Conservation (phyloP, 2,113 vertebrate genomes). For the Melospiza georgiana region DNA sequence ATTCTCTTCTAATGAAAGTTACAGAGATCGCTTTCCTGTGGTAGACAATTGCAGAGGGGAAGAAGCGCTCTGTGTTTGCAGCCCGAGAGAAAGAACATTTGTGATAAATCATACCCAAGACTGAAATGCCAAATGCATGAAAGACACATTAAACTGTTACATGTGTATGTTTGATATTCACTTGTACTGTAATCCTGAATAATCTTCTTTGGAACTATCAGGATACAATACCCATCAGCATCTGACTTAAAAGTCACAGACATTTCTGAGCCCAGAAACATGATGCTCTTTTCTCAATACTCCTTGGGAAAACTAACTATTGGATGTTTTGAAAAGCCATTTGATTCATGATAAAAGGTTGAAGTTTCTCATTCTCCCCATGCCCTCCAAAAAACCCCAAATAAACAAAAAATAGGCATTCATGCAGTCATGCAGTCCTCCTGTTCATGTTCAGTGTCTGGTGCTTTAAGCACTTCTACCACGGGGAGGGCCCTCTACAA, state of each 20-base stretch:
- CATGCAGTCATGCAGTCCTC: background rate
- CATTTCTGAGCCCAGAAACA: background rate
- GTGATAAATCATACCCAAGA: background rate
- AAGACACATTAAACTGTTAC: background rate
- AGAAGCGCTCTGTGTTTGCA: background rate
- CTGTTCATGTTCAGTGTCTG: background rate
- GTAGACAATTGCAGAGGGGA: background rate
- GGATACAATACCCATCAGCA: background rate
- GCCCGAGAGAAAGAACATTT: background rate
- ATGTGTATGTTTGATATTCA: background rate
- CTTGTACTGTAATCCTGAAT: background rate
- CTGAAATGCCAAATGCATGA: background rate
- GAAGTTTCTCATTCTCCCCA: background rate
- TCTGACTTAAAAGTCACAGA: background rate
- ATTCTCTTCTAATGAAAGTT: background rate
- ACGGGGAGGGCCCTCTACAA: background rate
- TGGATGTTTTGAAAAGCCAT: background rate
- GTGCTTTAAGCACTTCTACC: background rate
- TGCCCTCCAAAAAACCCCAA: rapidly evolving
- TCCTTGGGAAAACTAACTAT: background rate
- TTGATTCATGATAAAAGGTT: background rate
- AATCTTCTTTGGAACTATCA: background rate
- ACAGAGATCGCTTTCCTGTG: background rate
- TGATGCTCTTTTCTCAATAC: background rate
- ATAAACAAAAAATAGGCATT: background rate